Conservation (phyloP, 2,797 vertebrate genomes). For the Molossus molossus region DNA sequence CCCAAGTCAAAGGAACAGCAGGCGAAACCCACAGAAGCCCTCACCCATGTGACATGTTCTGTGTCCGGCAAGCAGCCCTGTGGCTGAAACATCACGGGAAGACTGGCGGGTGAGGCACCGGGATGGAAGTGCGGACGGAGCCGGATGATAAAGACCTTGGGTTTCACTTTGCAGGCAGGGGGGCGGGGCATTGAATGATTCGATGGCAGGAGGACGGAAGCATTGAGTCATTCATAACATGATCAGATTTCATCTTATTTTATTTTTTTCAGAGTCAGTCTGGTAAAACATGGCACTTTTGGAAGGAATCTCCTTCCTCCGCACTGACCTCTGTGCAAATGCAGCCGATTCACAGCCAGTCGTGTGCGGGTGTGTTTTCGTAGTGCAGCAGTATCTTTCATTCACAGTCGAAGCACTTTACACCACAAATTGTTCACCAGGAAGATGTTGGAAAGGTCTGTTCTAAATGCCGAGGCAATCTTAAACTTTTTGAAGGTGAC, state of each 20-base stretch:
- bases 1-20: not conserved
- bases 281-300: not conserved
- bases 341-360: not conserved
- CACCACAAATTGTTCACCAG: not conserved
- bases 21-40: not conserved
- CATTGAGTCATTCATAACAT: not conserved
- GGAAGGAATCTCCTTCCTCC: not conserved
- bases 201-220: not conserved
- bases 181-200: not conserved
- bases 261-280: no score
- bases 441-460: not conserved
- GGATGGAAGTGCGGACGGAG: not conserved
- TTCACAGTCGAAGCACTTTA: not conserved
- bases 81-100: not conserved
- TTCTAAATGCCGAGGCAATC: not conserved
- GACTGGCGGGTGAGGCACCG: not conserved
- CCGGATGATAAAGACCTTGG: not conserved
- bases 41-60: accelerated
- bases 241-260: no score
- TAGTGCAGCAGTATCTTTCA: not conserved
- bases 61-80: accelerated
- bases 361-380: not conserved
- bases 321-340: not conserved
- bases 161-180: not conserved
- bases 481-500: not conserved